Conservation (phyloP, 2,113 vertebrate species). For the Naja naja region DNA sequence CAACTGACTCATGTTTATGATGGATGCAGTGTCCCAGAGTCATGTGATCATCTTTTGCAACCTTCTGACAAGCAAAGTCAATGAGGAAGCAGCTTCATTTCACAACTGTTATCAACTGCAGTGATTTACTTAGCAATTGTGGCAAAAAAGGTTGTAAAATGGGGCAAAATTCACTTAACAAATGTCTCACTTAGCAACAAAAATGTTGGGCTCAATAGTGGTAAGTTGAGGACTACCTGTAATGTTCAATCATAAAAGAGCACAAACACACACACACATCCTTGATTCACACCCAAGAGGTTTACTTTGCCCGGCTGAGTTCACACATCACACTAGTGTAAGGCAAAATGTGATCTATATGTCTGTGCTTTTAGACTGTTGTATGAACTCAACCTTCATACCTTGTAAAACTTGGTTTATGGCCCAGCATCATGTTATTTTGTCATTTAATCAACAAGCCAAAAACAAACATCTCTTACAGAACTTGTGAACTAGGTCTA, state of each 20-base stretch:
- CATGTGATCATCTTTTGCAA: neutral
- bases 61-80: neutral
- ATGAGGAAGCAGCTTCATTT: neutral
- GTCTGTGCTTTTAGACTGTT: neutral
- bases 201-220: neutral
- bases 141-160: neutral
- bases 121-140: neutral
- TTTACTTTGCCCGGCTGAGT: neutral
- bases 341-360: neutral
- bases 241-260: conserved; percentile 11
- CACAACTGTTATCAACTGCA: neutral
- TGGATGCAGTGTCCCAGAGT: neutral
- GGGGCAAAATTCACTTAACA: neutral
- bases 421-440: neutral
- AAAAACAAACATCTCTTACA: neutral
- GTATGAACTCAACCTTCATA: neutral
- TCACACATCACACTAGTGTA: neutral
- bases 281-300: neutral
- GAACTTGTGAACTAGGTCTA: neutral
- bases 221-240: neutral
- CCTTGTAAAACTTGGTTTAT: neutral
- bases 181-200: neutral
- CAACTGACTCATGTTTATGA: neutral
- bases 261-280: neutral
- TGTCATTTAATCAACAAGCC: neutral